These are phyloP conservation scores for Origma solitaria DNA, from an alignment of 2,113 vertebrate species.

Conservation along the genomic window DNA sequence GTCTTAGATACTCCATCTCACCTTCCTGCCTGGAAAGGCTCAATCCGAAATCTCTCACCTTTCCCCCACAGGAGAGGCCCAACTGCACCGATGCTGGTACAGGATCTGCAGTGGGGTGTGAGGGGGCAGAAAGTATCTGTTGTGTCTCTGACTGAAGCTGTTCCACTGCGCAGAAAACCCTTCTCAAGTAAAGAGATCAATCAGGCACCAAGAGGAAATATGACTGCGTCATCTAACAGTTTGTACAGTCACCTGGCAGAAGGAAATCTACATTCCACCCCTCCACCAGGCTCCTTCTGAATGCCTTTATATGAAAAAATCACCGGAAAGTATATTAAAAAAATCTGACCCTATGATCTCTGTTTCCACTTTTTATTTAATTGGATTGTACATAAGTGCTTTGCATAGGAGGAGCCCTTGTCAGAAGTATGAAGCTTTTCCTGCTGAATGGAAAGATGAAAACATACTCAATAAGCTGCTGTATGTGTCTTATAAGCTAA, in stretches of 20 bases:
- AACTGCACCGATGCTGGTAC: accelerated
- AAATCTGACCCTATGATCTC: neutral
- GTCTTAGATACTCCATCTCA: neutral
- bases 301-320: neutral
- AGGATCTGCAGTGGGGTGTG: neutral
- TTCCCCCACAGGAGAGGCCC: neutral
- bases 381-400: neutral
- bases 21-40: neutral
- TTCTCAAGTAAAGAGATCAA: neutral
- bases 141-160: neutral
- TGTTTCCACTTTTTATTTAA: neutral
- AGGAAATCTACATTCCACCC: neutral
- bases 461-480: neutral
- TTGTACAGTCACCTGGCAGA: neutral
- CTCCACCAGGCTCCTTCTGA: neutral
- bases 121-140: neutral
- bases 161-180: neutral
- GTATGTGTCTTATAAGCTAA: neutral
- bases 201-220: neutral
- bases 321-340: neutral
- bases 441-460: neutral
- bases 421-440: neutral
- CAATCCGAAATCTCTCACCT: neutral
- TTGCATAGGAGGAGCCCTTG: neutral
- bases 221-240: neutral